A percentile compares a stretch with the other conserved stretches of the same genome.
Conservation (phyloP, 2,888 invertebrate species). For the Bugula neritina region DNA sequence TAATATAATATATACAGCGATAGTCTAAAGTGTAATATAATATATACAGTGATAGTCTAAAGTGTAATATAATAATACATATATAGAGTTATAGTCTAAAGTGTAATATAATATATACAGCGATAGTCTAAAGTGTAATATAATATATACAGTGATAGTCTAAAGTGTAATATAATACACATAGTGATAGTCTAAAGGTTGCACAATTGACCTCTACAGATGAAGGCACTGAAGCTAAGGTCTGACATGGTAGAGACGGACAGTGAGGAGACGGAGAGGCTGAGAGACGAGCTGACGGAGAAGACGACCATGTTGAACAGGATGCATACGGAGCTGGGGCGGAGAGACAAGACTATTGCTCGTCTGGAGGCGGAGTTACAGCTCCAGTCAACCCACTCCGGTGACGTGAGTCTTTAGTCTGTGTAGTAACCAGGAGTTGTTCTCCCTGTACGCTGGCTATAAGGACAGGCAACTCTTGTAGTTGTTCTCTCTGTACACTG, state of each 20-base stretch:
- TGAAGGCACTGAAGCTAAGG: slow-evolving; percentile 9
- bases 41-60: not conserved
- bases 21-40: not conserved
- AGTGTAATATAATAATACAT: not conserved
- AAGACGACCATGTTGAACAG: slow-evolving; percentile 26
- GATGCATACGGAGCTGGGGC: slow-evolving; percentile 12
- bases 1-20: not conserved
- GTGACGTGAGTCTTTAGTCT: slow-evolving; percentile 1
- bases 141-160: not conserved
- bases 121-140: not conserved
- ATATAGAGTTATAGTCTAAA: not conserved
- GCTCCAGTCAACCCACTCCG: not conserved
- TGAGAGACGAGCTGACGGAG: slow-evolving; percentile 17
- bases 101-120: not conserved
- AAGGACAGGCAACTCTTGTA: no score
- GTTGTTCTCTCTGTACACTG: no score
- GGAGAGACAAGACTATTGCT: slow-evolving; percentile 6
- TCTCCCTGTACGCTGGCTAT: no score
- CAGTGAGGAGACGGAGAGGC: not conserved
- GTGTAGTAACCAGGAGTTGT: no score
- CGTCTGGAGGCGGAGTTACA: not conserved
- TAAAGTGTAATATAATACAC: not conserved
- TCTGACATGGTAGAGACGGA: slow-evolving; percentile 12
- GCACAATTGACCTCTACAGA: slow-evolving; percentile 18
- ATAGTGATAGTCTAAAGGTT: not conserved